phyloP scores from a whole-genome alignment of 2,797 vertebrate species.

The Sebastes matsubarae region DNA sequence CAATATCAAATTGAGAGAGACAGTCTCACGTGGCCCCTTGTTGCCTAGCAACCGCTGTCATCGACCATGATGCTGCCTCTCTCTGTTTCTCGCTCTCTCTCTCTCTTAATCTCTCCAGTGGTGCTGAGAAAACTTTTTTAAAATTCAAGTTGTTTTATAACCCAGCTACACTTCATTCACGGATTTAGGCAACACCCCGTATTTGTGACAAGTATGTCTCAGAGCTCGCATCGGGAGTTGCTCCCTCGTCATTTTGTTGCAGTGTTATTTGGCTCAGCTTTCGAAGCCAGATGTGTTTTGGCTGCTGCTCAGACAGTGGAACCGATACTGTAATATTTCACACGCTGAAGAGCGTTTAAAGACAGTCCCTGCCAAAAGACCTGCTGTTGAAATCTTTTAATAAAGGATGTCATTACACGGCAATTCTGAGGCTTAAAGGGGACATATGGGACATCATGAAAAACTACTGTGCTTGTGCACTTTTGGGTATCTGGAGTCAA shows the following conservation, averaged over 20 bases:
- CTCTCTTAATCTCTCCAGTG: slow-evolving; percentile 20
- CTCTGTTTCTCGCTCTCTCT: background rate
- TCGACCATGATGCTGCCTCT: slow-evolving; percentile 58
- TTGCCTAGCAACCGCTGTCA: slow-evolving; percentile 82
- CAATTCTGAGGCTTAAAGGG: background rate
- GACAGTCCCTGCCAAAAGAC: background rate
- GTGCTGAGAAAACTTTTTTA: slow-evolving; percentile 42
- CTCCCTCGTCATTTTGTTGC: slow-evolving; percentile 16
- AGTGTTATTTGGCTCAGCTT: slow-evolving; percentile 8
- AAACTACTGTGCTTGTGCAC: no score
- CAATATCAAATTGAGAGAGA: slow-evolving; percentile 74
- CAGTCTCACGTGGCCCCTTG: slow-evolving; percentile 71
- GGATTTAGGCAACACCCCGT: slow-evolving; percentile 22
- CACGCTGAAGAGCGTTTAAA: slow-evolving; percentile 33
- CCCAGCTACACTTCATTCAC: slow-evolving; percentile 25
- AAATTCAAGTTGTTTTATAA: slow-evolving; percentile 44
- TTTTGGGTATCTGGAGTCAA: no score
- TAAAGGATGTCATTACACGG: background rate
- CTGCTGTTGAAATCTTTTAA: slow-evolving; percentile 13
- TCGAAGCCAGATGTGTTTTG: slow-evolving; percentile 9
- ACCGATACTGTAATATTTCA: slow-evolving; percentile 40
- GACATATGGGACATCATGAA: no score
- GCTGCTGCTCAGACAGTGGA: slow-evolving; percentile 34
- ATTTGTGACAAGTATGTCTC: background rate
- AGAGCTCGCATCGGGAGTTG: background rate